phyloP scores from a whole-genome alignment of 2,113 vertebrate species.

The Mustela lutreola region DNA sequence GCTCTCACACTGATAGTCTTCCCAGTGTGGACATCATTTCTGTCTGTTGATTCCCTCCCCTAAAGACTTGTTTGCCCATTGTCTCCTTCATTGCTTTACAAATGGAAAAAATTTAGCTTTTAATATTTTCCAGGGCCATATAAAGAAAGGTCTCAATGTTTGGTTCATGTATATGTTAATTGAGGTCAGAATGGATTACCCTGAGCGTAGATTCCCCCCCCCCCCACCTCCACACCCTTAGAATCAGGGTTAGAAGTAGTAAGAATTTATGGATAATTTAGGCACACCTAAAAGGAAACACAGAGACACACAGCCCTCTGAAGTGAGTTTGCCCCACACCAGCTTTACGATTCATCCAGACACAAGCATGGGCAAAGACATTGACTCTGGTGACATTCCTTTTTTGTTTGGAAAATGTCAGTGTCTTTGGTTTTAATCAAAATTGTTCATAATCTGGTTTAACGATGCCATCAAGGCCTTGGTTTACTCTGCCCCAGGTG shows the following conservation, averaged over 20 bases:
- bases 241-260: background rate
- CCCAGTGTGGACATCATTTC: background rate
- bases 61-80: background rate
- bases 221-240: background rate
- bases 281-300: background rate
- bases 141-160: slow-evolving; percentile 5
- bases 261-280: background rate
- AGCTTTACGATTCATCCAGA: background rate
- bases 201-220: background rate
- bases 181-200: background rate
- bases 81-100: background rate
- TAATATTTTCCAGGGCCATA: background rate
- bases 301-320: background rate
- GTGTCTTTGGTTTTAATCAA: slow-evolving; percentile 84
- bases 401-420: slow-evolving; percentile 36
- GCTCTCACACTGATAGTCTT: background rate
- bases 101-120: background rate
- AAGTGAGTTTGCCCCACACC: background rate
- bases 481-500: slow-evolving; percentile 80
- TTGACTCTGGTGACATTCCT: background rate
- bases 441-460: slow-evolving; percentile 75
- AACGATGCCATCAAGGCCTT: slow-evolving; percentile 80
- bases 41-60: background rate
- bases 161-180: background rate
- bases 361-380: background rate